phyloP scores from a whole-genome alignment of 2,113 vertebrate species.

The Misgurnus anguillicaudatus region DNA sequence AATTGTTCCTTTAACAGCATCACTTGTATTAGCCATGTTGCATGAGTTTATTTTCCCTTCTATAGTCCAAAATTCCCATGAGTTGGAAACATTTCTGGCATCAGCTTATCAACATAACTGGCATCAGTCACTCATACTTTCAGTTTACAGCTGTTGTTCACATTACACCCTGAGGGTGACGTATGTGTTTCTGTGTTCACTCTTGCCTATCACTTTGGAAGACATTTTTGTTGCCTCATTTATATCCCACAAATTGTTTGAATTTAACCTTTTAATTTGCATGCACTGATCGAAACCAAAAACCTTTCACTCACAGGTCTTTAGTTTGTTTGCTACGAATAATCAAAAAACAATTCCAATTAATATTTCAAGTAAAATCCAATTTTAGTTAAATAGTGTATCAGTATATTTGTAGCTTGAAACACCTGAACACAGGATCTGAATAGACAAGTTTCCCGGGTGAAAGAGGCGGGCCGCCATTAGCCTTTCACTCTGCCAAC shows the following conservation, averaged over 20 bases:
- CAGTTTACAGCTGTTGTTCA: constrained; percentile 9
- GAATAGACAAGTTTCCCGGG: too few species aligned
- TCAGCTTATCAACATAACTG: background rate
- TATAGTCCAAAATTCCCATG: background rate
- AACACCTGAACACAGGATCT: background rate
- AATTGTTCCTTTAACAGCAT: background rate
- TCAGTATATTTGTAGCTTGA: background rate
- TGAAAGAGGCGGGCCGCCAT: too few species aligned
- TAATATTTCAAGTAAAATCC: too few species aligned
- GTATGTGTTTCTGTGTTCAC: background rate
- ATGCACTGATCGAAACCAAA: too few species aligned
- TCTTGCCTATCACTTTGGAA: background rate
- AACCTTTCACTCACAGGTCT: too few species aligned
- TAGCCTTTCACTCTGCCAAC: too few species aligned
- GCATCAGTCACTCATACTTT: background rate
- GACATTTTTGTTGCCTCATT: background rate
- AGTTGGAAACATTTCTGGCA: background rate
- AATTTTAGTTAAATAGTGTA: too few species aligned
- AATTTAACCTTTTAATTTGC: too few species aligned
- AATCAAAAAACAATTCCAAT: too few species aligned
- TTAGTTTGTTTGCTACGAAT: too few species aligned
- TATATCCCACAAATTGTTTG: background rate
- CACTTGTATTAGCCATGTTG: background rate
- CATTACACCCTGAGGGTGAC: constrained; percentile 1
- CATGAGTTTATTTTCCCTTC: background rate